A percentile compares a stretch with the other conserved stretches of the same genome.
These are phyloP conservation scores for Cromileptes altivelis DNA, from an alignment of 2,113 vertebrate genomes.

Conservation along the genomic window DNA sequence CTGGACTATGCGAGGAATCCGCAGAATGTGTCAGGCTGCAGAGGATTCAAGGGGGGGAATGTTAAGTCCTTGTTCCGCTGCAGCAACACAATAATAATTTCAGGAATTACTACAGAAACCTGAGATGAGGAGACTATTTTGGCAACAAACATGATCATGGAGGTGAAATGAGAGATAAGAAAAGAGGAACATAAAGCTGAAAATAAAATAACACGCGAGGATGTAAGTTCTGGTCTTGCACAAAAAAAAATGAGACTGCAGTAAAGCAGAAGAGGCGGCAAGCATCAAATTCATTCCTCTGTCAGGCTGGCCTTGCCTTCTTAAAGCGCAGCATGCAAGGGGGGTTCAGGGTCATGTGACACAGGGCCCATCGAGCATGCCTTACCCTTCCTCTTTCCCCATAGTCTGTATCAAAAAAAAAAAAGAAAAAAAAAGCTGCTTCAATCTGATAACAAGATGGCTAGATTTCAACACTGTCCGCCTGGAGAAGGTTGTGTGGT, in stretches of 20 bases:
- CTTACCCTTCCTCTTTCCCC: slow-evolving; percentile 5
- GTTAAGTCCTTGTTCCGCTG: slow-evolving; percentile 72
- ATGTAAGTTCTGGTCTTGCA: background rate
- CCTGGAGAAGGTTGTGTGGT: background rate
- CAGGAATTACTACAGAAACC: slow-evolving; percentile 44
- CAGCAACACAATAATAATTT: slow-evolving; percentile 65
- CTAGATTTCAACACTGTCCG: slow-evolving; percentile 43
- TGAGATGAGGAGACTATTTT: slow-evolving; percentile 10
- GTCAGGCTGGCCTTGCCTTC: slow-evolving; percentile 17
- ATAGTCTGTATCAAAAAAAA: slow-evolving; percentile 30
- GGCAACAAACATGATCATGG: slow-evolving; percentile 23
- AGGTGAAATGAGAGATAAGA: background rate
- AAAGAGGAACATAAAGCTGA: background rate
- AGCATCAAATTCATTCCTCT: background rate
- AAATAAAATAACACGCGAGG: background rate
- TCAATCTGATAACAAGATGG: slow-evolving; percentile 45
- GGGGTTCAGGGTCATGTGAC: slow-evolving; percentile 39
- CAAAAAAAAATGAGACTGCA: background rate
- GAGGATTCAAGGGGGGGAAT: slow-evolving; percentile 65
- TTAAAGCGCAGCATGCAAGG: background rate
- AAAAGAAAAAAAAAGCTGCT: slow-evolving; percentile 45
- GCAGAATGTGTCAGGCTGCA: slow-evolving; percentile 72
- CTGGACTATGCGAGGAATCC: slow-evolving; percentile 74
- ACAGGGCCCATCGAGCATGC: slow-evolving; percentile 12
- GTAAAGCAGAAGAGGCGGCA: background rate